Evolutionary conservation across 2,888 invertebrate species (phyloP).

Genomic region (Acanthopleura granulata): DNA sequence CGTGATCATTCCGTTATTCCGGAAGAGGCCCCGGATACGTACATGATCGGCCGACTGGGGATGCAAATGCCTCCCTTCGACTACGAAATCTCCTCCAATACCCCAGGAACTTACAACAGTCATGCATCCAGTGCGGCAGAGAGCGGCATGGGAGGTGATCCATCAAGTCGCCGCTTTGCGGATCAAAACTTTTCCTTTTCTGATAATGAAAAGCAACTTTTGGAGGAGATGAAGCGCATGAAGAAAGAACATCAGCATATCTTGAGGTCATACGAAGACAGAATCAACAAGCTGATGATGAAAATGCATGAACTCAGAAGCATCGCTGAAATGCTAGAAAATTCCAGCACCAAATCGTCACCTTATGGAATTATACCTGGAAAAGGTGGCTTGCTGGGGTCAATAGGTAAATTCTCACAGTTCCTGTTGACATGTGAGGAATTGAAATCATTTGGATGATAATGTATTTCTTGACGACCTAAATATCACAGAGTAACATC

Average conservation of each 20-base stretch:
- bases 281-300: slow-evolving; percentile 62
- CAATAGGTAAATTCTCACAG: slow-evolving; percentile 43
- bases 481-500: no score
- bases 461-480: no score
- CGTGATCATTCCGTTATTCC: slow-evolving; percentile 46
- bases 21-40: slow-evolving; percentile 31
- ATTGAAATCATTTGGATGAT: no score
- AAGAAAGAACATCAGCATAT: slow-evolving; percentile 61
- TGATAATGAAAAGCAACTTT: slow-evolving; percentile 65
- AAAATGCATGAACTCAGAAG: slow-evolving; percentile 62
- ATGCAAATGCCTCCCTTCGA: slow-evolving; percentile 26
- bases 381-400: slow-evolving; percentile 44
- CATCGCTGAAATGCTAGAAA: slow-evolving; percentile 64
- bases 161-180: background rate
- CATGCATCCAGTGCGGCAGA: slow-evolving; percentile 20
- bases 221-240: slow-evolving; percentile 65
- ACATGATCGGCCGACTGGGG: slow-evolving; percentile 9
- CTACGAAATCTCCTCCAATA: slow-evolving; percentile 21
- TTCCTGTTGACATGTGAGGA: no score
- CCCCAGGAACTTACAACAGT: slow-evolving; percentile 26
- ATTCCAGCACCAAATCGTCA: slow-evolving; percentile 58
- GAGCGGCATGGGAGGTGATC: background rate
- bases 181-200: slow-evolving; percentile 50
- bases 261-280: slow-evolving; percentile 59
- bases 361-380: slow-evolving; percentile 53